Conservation (phyloP, 2,888 invertebrate species). For the Cephus runcator region DNA sequence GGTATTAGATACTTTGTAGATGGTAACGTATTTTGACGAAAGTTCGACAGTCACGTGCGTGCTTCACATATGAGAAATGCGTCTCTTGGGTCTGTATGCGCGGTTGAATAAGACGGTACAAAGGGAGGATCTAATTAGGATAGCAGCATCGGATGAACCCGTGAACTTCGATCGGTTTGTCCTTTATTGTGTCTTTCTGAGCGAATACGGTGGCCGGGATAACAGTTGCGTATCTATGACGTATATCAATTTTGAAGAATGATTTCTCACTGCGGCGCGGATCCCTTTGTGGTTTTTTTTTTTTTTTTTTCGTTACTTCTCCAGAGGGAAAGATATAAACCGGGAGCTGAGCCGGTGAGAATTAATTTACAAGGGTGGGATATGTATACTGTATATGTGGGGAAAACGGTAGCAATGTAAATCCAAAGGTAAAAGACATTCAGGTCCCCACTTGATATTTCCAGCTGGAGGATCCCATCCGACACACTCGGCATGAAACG, state of each 20-base stretch:
- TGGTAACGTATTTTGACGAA: background rate
- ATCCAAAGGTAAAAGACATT: background rate
- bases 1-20: background rate
- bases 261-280: background rate
- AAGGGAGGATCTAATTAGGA: background rate
- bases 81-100: background rate
- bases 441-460: background rate
- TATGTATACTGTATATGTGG: background rate
- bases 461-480: background rate
- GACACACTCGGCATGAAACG: background rate
- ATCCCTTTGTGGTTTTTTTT: background rate
- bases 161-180: background rate
- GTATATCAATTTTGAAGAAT: background rate
- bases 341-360: background rate
- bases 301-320: background rate
- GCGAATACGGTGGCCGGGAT: background rate
- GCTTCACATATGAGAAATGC: background rate
- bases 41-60: background rate
- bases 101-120: background rate
- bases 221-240: background rate
- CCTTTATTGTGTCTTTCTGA: background rate
- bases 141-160: background rate
- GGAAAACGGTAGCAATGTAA: background rate
- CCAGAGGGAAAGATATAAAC: background rate
- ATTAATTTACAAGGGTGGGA: background rate